These are phyloP conservation scores for Cylindroiulus punctatus DNA, from an alignment of 2,888 invertebrate genomes.

Conservation along the genomic window DNA sequence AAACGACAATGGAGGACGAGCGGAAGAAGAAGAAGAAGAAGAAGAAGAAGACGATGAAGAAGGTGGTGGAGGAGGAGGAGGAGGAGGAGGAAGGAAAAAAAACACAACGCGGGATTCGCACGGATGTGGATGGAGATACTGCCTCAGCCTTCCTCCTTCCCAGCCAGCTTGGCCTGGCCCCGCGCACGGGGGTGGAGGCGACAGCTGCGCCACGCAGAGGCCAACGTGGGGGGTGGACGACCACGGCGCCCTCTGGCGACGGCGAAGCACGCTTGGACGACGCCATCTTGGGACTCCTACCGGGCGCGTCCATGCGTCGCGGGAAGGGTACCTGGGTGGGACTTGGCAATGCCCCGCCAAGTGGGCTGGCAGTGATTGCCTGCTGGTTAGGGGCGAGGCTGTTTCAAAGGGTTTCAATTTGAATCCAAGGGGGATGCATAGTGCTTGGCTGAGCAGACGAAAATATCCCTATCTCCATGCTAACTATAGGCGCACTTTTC, in stretches of 20 bases:
- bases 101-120: not conserved
- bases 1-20: not conserved
- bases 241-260: not conserved
- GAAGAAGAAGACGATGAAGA: not conserved
- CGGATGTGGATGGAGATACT: constrained; percentile 24
- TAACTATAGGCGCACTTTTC: too few relatives aligned
- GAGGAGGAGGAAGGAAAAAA: not conserved
- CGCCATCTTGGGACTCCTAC: constrained; percentile 20
- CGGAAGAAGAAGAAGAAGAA: not conserved
- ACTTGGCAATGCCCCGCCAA: too few relatives aligned
- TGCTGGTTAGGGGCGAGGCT: too few relatives aligned
- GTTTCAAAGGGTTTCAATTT: too few relatives aligned
- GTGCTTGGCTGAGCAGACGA: too few relatives aligned
- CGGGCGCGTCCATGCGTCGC: too few relatives aligned
- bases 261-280: not conserved
- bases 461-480: too few relatives aligned
- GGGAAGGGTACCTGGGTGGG: too few relatives aligned
- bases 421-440: too few relatives aligned
- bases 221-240: not conserved
- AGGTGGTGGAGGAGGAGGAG: not conserved
- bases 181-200: constrained; percentile 20
- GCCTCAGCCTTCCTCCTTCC: constrained; percentile 24
- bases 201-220: not conserved
- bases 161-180: constrained; percentile 46
- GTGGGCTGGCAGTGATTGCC: too few relatives aligned